Conservation (phyloP, 2,113 vertebrate genomes). For the Oophaga pumilio region DNA sequence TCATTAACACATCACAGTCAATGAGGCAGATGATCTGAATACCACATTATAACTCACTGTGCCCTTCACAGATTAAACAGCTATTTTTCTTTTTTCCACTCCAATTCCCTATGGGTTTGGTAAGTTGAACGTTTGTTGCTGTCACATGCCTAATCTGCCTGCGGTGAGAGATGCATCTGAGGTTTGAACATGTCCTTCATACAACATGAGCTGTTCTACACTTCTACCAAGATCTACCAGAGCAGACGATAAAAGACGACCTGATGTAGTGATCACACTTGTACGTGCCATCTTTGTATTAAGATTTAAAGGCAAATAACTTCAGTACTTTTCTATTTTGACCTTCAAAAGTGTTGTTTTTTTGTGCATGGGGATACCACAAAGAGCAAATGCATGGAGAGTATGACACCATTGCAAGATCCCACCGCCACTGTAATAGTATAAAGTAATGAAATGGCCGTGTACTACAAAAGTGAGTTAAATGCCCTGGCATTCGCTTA, state of each 20-base stretch:
- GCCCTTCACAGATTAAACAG: constrained; percentile 34
- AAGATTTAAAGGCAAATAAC: background rate
- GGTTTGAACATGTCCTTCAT: constrained; percentile 46
- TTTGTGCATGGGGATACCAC: no score
- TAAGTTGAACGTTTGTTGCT: background rate
- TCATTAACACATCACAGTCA: background rate
- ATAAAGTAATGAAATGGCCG: no score
- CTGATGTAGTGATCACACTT: background rate
- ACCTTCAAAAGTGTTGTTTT: no score
- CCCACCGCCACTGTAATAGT: no score
- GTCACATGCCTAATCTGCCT: background rate
- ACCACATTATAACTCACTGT: background rate
- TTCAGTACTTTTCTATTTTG: background rate
- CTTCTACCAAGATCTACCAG: background rate
- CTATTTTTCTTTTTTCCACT: background rate
- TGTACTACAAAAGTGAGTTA: no score
- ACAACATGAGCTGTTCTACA: background rate
- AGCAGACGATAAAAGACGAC: background rate
- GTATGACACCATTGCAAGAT: no score
- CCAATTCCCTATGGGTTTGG: constrained; percentile 1
- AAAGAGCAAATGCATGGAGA: no score
- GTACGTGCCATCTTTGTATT: background rate
- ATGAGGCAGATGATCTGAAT: constrained; percentile 13
- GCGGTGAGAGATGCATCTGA: background rate
- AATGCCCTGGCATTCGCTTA: no score